phyloP scores from a whole-genome alignment of 2,888 invertebrate genomes.

The Pyrochroa serraticornis region DNA sequence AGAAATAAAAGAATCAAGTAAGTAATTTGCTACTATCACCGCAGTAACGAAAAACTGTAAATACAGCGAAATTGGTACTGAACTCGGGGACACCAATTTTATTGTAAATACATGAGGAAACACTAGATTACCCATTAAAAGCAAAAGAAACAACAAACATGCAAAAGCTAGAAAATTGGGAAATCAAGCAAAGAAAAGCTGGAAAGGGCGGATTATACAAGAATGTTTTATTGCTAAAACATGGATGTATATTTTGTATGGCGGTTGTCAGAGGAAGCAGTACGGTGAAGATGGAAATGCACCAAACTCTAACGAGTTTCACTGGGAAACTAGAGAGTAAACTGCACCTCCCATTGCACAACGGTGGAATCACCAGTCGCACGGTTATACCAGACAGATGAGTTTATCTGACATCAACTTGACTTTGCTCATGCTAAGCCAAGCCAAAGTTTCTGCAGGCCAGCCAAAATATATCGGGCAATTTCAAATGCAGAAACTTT shows the following conservation, averaged over 20 bases:
- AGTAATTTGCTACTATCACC: slow-evolving; percentile 41
- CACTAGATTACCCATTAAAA: neutral
- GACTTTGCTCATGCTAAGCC: slow-evolving; percentile 54
- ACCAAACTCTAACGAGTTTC: slow-evolving; percentile 45
- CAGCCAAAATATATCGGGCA: neutral
- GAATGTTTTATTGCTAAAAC: slow-evolving; percentile 4
- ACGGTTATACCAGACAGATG: slow-evolving; percentile 60
- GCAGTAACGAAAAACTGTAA: slow-evolving; percentile 6
- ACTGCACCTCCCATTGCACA: slow-evolving; percentile 43
- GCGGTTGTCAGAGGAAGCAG: slow-evolving; percentile 23
- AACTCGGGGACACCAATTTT: slow-evolving; percentile 6
- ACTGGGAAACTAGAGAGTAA: slow-evolving; percentile 37
- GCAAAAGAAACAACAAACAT: slow-evolving; percentile 18
- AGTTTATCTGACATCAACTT: slow-evolving; percentile 50
- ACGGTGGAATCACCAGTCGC: slow-evolving; percentile 51
- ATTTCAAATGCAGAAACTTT: slow-evolving; percentile 31
- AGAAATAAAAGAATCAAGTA: slow-evolving; percentile 46
- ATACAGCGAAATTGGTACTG: slow-evolving; percentile 9
- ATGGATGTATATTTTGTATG: neutral
- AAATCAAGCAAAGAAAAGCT: slow-evolving; percentile 1
- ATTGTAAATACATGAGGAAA: no score
- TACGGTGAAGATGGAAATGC: slow-evolving; percentile 43
- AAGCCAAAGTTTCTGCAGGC: slow-evolving; percentile 42
- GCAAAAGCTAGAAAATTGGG: slow-evolving; percentile 17
- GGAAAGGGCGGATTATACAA: slow-evolving; percentile 1